phyloP scores from a whole-genome alignment of 30 jellyfish, hydroid and myxozoan species.

The Pelagia noctiluca region DNA sequence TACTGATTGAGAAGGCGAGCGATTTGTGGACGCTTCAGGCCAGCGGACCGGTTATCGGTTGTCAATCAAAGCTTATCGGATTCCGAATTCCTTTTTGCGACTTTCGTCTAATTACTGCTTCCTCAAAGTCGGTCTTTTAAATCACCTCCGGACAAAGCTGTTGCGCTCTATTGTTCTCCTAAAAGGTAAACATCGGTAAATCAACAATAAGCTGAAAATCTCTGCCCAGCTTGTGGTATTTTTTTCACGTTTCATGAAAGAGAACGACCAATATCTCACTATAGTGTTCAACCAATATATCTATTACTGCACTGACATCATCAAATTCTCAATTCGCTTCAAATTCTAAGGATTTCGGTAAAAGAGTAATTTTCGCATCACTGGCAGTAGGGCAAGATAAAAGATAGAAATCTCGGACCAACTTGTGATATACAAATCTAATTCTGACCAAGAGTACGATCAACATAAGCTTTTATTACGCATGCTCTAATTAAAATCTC shows the following conservation, averaged over 20 bases:
- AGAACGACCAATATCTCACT: neutral
- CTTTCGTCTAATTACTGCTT: slow-evolving; percentile 61
- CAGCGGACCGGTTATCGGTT: slow-evolving; percentile 62
- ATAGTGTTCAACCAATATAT: neutral
- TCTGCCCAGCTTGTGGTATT: slow-evolving; percentile 2
- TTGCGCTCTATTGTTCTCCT: slow-evolving; percentile 68
- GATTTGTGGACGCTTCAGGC: slow-evolving; percentile 62
- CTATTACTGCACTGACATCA: too few relatives aligned
- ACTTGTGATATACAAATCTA: too few relatives aligned
- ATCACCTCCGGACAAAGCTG: slow-evolving; percentile 29
- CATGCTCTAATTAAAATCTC: neutral
- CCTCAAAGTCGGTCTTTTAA: slow-evolving; percentile 56
- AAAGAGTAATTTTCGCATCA: too few relatives aligned
- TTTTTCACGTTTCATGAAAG: slow-evolving; percentile 2
- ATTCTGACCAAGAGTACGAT: slow-evolving; percentile 10
- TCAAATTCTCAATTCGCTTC: too few relatives aligned
- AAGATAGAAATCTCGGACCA: too few relatives aligned
- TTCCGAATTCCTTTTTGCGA: slow-evolving; percentile 54
- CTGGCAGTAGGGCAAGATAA: too few relatives aligned
- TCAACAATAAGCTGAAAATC: slow-evolving; percentile 1
- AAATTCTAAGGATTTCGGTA: too few relatives aligned
- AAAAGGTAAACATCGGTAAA: slow-evolving; percentile 62
- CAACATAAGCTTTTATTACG: slow-evolving; percentile 9
- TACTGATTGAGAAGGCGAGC: slow-evolving; percentile 30
- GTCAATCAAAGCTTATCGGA: slow-evolving; percentile 72